Base-by-base conservation (phyloP, 2,113 vertebrate genomes). In the Phrynosoma platyrhinos region DNA sequence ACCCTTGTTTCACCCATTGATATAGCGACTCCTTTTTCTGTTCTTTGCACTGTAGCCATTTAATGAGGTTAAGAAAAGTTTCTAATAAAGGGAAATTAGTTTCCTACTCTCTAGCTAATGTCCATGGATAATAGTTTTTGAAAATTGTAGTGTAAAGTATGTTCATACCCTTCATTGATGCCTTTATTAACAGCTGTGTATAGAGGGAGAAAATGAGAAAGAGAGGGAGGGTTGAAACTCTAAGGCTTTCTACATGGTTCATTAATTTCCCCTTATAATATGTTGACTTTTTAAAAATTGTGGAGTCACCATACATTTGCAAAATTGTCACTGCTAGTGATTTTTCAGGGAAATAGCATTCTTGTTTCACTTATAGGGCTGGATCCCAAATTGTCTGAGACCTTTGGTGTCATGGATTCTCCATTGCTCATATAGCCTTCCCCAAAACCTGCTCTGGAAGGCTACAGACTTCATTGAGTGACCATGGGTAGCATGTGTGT, bases 181-280 rank as follows among this genome's bases (percentile, higher is more conserved):
- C 69, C 84, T 89, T 82, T 86, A 89, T 89, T 89, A 86, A 68
- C 84, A 77, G 9, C 71, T 6, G 16, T 32, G 42, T 42, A 32
- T 53, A 68, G 58, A 81, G 25, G 81, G 69, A n/a, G 7, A 55
- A 14, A 80, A 62, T 80, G 58, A 47, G 58, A 58, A n/a, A 53
- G 30, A 25, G 75, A 18, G 30, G n/a, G 21, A 27, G 10, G 12
- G 58, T 66, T 27, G 18, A 27, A 53, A 21, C 8, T 23, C 82
- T 42, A 72, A 72, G 84, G 53, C 53, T 62, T 27, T 72, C 52
- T 74, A 74, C 64, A 80, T 80, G 83, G 13, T 30, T 86, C 79
- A 77, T 89, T 89, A 86, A 89, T 89, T 86, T 82, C 42, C 42
- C 25, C n/a, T 23, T 16, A 82, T 82, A 86, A 89, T 82, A 42